phyloP scores from a whole-genome alignment of 2,888 invertebrate genomes.

The Apamea sordens region DNA sequence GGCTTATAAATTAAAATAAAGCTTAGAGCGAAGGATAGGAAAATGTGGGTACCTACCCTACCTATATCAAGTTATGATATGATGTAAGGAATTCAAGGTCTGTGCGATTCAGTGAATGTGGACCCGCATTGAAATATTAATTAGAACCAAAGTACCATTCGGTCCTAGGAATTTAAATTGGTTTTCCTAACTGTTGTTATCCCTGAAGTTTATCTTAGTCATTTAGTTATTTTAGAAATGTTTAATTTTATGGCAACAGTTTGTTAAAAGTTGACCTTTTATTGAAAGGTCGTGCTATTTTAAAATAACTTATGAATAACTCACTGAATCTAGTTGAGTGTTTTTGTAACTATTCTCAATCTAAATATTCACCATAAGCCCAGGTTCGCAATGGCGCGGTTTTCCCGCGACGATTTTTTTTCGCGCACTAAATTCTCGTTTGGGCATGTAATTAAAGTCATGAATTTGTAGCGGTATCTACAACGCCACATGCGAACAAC shows the following conservation, averaged over 20 bases:
- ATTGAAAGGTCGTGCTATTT: background rate
- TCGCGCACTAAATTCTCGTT: background rate
- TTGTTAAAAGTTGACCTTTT: background rate
- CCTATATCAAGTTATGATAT: conserved; percentile 5
- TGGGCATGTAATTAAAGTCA: background rate
- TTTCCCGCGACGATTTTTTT: too few species aligned
- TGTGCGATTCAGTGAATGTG: conserved; percentile 25
- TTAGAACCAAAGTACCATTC: conserved; percentile 19
- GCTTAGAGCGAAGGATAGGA: background rate
- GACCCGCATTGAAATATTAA: conserved; percentile 30
- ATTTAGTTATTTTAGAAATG: conserved; percentile 11
- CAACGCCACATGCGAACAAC: too few species aligned
- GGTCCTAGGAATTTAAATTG: conserved; percentile 14
- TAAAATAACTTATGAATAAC: background rate
- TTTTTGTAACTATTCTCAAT: background rate
- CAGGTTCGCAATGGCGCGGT: too few species aligned
- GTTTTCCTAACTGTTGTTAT: conserved; percentile 14
- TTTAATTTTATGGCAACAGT: background rate
- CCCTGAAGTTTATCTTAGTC: background rate
- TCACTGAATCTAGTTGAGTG: background rate
- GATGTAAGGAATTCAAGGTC: conserved; percentile 11
- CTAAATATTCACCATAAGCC: background rate
- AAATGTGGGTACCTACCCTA: background rate
- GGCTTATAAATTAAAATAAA: conserved; percentile 4
- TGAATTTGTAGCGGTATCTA: too few species aligned